Evolutionary conservation across 2,113 vertebrate species (phyloP).

Genomic region (Anhinga anhinga): DNA sequence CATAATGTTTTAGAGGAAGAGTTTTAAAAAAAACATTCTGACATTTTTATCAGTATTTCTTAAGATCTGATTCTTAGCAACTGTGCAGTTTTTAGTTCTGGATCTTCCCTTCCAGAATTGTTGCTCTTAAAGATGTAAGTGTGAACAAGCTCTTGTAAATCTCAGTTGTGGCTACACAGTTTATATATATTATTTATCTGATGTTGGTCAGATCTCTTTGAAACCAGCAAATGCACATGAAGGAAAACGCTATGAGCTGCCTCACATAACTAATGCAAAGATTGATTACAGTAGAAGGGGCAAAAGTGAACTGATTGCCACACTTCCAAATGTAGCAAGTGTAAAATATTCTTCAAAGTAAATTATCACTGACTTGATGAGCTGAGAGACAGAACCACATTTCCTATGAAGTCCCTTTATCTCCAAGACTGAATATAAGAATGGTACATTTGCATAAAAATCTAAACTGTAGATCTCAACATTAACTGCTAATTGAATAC

Average conservation of each 20-base stretch:
- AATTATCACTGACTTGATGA: conserved; percentile 18
- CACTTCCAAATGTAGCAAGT: conserved; percentile 1
- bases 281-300: conserved; percentile 2
- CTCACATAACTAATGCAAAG: neutral
- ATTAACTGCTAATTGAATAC: conserved; percentile 66
- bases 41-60: neutral
- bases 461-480: conserved; percentile 56
- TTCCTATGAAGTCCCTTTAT: conserved; percentile 37
- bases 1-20: neutral
- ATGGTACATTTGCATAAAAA: conserved; percentile 58
- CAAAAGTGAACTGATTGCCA: conserved; percentile 8
- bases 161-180: neutral
- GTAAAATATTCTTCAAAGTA: conserved; percentile 44
- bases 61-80: neutral
- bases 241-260: neutral
- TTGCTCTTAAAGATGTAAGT: neutral
- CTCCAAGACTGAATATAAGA: conserved; percentile 42
- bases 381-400: neutral
- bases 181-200: neutral
- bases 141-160: neutral
- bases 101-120: neutral
- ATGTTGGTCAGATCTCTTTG: neutral
- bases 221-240: neutral
- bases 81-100: neutral
- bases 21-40: neutral